These are phyloP conservation scores for Operophtera brumata DNA, from an alignment of 2,888 invertebrate species.

Conservation along the genomic window DNA sequence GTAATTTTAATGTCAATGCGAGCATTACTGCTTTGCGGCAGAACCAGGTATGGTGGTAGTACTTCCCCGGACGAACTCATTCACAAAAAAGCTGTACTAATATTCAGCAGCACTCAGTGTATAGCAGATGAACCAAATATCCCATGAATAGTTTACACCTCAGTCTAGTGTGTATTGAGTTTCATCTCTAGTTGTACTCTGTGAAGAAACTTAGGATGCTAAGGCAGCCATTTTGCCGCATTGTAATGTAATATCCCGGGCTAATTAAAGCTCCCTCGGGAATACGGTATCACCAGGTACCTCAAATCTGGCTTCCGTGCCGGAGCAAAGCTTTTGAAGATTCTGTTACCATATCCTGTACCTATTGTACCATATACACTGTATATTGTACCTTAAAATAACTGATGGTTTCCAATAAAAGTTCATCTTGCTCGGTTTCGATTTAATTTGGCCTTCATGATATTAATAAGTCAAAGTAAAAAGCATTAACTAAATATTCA, in stretches of 20 bases:
- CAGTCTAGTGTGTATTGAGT: too few relatives aligned
- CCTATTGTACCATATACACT: background rate
- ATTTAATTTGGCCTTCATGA: background rate
- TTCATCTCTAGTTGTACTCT: background rate
- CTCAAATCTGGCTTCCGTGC: constrained; percentile 21
- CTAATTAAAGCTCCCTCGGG: constrained; percentile 60
- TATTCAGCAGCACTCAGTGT: too few relatives aligned
- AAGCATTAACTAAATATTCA: background rate
- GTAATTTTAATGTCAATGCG: too few relatives aligned
- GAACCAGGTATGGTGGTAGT: too few relatives aligned
- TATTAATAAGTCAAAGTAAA: background rate
- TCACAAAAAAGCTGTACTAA: too few relatives aligned
- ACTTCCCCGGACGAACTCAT: too few relatives aligned
- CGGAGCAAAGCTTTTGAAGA: constrained; percentile 7
- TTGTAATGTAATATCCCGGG: constrained; percentile 57
- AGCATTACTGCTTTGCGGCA: too few relatives aligned
- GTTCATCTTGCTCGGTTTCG: too few relatives aligned
- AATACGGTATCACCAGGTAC: constrained; percentile 34
- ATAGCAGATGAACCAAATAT: too few relatives aligned
- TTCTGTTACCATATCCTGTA: background rate
- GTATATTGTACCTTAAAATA: background rate
- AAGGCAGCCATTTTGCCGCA: constrained; percentile 49
- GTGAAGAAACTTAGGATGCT: constrained; percentile 44
- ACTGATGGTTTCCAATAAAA: too few relatives aligned
- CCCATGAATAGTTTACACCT: too few relatives aligned